Percentiles rank a stretch among this genome's conserved stretches.
Evolutionary conservation across 2,113 vertebrate species (phyloP).

Genomic region (Anthoscopus minutus): DNA sequence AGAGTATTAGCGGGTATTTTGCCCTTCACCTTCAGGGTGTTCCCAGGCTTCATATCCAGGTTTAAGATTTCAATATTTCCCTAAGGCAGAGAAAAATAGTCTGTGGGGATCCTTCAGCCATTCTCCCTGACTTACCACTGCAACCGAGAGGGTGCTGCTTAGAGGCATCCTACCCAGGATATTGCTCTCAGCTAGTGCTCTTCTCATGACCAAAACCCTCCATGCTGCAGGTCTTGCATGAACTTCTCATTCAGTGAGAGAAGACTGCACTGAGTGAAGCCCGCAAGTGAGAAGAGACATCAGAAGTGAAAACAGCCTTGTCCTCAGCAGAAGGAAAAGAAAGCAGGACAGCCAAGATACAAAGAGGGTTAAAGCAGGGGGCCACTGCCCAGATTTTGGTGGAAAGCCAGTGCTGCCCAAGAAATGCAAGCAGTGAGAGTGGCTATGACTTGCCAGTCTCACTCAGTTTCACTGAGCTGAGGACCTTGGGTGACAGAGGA

Average conservation of each 20-base stretch:
- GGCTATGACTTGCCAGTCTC: not conserved
- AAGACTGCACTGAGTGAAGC: not conserved
- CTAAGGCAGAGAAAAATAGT: not conserved
- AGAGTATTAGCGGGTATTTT: slow-evolving; percentile 55
- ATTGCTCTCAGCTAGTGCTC: not conserved
- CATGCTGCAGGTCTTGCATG: not conserved
- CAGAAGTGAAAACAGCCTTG: not conserved
- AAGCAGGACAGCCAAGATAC: not conserved
- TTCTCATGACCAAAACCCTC: not conserved
- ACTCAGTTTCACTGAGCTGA: not conserved
- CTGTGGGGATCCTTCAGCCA: not conserved
- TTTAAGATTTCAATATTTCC: slow-evolving; percentile 72
- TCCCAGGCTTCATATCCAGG: slow-evolving; percentile 70
- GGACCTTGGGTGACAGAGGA: not conserved
- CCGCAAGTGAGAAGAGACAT: not conserved
- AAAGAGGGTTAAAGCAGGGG: not conserved
- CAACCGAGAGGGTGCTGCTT: not conserved
- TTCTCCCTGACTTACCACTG: not conserved
- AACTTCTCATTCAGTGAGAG: not conserved
- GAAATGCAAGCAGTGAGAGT: not conserved
- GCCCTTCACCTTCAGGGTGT: slow-evolving; percentile 80
- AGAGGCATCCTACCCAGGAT: not conserved
- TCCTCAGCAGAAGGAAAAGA: not conserved
- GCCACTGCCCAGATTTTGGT: not conserved
- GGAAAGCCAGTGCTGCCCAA: not conserved